A percentile compares a stretch with the other conserved stretches of the same genome.
Evolutionary conservation across 2,797 vertebrate species (phyloP).

Genomic region (Pangasius djambal): DNA sequence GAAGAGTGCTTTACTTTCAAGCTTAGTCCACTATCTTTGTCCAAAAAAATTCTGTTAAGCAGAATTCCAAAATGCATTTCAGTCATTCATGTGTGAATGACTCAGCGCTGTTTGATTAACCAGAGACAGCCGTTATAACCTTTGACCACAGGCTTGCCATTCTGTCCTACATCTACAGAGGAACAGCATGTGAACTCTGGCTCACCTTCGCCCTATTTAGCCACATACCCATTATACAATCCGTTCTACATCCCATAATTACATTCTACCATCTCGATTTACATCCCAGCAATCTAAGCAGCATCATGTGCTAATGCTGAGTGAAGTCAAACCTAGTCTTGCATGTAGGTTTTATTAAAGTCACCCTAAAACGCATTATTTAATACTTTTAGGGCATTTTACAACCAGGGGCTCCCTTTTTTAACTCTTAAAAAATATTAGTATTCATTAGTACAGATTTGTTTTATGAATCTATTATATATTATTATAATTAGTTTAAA

Average conservation of each 20-base stretch:
- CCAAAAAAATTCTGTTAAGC: not conserved
- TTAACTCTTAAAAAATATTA: not conserved
- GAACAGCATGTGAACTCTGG: not conserved
- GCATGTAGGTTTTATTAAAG: no score
- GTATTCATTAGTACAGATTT: not conserved
- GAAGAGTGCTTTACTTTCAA: not conserved
- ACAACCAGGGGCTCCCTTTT: not conserved
- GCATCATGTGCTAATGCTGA: not conserved
- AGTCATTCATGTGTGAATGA: not conserved
- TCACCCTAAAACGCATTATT: not conserved
- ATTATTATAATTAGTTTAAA: not conserved
- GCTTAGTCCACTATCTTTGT: not conserved
- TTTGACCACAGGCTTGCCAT: not conserved
- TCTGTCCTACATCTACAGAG: not conserved
- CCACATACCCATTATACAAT: not conserved
- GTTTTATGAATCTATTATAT: not conserved
- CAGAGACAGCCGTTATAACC: not conserved
- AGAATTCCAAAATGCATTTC: not conserved
- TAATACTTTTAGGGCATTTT: not conserved
- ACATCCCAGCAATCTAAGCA: not conserved
- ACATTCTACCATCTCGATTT: not conserved
- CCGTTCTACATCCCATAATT: not conserved
- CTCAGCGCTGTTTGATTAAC: not conserved
- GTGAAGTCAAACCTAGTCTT: not conserved
- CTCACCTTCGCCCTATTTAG: conserved; percentile 13